Conservation (phyloP, 2,797 vertebrate genomes). For the Staurois parvus region DNA sequence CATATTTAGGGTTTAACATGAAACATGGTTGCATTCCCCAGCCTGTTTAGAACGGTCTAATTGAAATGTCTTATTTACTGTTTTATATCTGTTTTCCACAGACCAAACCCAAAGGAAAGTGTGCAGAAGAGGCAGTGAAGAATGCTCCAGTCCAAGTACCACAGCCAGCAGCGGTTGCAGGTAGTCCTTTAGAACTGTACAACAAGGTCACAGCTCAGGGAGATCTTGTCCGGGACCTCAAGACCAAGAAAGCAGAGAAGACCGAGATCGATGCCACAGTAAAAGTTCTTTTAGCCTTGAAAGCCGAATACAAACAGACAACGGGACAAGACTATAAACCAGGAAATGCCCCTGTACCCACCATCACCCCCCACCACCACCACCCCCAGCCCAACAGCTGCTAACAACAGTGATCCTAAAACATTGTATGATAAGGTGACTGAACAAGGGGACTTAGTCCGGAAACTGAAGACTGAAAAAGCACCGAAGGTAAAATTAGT, state of each 20-base stretch:
- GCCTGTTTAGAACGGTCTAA: too few species aligned
- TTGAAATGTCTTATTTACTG: not conserved
- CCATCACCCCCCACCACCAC: not conserved
- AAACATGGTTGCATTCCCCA: too few species aligned
- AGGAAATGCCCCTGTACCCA: constrained; percentile 65
- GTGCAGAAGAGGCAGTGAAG: constrained; percentile 44
- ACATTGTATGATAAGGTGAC: constrained; percentile 79
- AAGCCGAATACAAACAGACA: constrained; percentile 85
- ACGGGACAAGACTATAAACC: constrained; percentile 92
- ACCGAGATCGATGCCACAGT: constrained; percentile 89
- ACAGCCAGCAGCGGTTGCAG: constrained; percentile 14
- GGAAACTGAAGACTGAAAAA: constrained; percentile 88
- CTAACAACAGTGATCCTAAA: constrained; percentile 62
- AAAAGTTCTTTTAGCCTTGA: constrained; percentile 84
- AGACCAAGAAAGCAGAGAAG: constrained; percentile 87
- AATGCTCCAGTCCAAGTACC: constrained; percentile 49
- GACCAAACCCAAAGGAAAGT: constrained; percentile 66
- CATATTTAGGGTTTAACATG: too few species aligned
- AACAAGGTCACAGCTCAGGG: constrained; percentile 84
- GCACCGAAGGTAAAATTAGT: constrained; percentile 76
- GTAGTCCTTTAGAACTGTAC: constrained; percentile 74
- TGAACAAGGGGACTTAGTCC: constrained; percentile 89
- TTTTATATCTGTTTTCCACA: constrained; percentile 53
- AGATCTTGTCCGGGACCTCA: constrained; percentile 87
- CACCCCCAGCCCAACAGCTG: constrained; percentile 50